Base-by-base conservation (phyloP, 2,888 invertebrate species). In the Drosophila infuscata region DNA sequence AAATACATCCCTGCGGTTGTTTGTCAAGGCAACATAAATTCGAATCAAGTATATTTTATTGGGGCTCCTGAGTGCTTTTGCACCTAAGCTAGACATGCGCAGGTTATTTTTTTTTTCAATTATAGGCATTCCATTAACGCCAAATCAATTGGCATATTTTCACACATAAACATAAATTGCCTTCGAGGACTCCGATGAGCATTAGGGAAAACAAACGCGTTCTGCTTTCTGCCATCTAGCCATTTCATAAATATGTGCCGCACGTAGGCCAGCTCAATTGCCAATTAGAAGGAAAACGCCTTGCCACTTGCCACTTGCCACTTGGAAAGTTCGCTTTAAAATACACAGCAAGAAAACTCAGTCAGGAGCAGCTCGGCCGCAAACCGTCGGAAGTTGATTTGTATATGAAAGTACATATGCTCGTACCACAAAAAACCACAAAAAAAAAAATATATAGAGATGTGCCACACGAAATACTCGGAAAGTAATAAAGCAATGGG, bases 261-360 rank as follows among this genome's bases (percentile, higher is more conserved):
- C 90, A 91, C 90, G 90, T 91, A 83, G 82, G 43, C 61, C 83
- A 85, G 89, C 90, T 89, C 90, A 89, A 91, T 91, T 89, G 90
- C 90, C 91, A 91, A 91, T 91, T 91, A 91, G 85, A 90, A 91
- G 79, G 46, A 73, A 61, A 81, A 79, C 72, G 82, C 71, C 72
- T 54, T 62, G 81, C 69, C 80, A 70, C 78, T 81, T 62, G 81
- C 69, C 80, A 70, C 78, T 81, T 74, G 69, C 69, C 80, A 70
- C 78, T 81, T 74, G 69, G 68, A 43, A 35, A 65, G 60, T 53
- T 60, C 56, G 79, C 79, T 79, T 79, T 81, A 81, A 80, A 80
- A 77, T 77, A 57, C 30, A 41, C 20, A 30, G 30, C 29, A 29
- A 49, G n/a, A 59, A 62, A 67, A 67, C 74, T 48, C 6, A 52